Percentiles rank a stretch among this genome's conserved stretches.
Evolutionary conservation across 2,797 vertebrate genomes (phyloP).

Genomic region (Adelosebastes latens): DNA sequence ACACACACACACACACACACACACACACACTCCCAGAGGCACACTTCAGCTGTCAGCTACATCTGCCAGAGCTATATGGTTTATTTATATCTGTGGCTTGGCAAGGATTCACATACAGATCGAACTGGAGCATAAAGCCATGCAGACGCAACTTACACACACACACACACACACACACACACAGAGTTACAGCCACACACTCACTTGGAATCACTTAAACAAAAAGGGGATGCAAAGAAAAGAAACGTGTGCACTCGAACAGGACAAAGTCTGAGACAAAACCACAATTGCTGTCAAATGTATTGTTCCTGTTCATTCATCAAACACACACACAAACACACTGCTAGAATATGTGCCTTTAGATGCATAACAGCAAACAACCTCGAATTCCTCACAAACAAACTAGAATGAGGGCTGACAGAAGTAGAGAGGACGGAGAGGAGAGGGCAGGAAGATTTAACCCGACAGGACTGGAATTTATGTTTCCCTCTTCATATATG

Average conservation of each 20-base stretch:
- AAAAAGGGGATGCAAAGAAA: background rate
- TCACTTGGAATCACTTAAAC: background rate
- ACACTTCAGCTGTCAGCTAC: slow-evolving; percentile 43
- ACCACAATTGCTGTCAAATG: background rate
- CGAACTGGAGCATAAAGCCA: slow-evolving; percentile 6
- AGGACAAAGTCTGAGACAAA: background rate
- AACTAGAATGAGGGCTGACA: background rate
- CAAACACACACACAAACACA: background rate
- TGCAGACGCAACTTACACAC: background rate
- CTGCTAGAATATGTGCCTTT: background rate
- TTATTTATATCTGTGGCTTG: slow-evolving; percentile 64
- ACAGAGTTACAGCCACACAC: background rate
- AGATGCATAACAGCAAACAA: background rate
- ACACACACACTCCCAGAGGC: slow-evolving; percentile 6
- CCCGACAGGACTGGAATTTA: background rate
- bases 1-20: slow-evolving; percentile 23
- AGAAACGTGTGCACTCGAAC: background rate
- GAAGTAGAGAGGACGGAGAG: background rate
- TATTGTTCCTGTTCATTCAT: background rate
- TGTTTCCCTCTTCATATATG: slow-evolving; percentile 30
- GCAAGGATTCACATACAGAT: slow-evolving; percentile 20
- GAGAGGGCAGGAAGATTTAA: background rate
- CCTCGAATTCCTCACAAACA: background rate
- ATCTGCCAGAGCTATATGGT: slow-evolving; percentile 34
- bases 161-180: background rate